Base-by-base conservation (phyloP, 2,113 vertebrate genomes). In the Dendropsophus ebraccatus region DNA sequence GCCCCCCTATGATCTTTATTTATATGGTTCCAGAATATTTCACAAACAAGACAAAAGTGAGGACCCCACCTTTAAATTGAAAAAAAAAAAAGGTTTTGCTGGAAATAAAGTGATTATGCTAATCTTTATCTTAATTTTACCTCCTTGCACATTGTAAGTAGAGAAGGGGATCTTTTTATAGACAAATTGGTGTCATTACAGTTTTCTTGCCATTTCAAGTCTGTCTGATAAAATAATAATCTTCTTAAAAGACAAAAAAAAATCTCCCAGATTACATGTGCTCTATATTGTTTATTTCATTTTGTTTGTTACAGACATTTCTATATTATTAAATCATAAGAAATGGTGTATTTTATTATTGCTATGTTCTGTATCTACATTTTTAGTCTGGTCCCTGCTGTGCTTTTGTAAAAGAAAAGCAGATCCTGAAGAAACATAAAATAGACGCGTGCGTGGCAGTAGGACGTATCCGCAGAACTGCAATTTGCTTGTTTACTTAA, bases 361-460 rank as follows among this genome's bases (percentile, higher is more conserved):
- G 90, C 92, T 96, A 92, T 94, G 93, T 95, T 93, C 94, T 95
- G 94, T 95, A 94, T 94, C 92, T 94, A 95, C 92, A 94, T 91
- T 94, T 95, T 93, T 94, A 93, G 91, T 93, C 94, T 93, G 93
- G 93, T 96, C 95, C 93, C 93, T 95, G 93, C 94, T 94, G 94
- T 96, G 94, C 95, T 96, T 92, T 95, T 96, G 94, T 95, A 94
- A 95, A 92, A 95, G 91, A 95, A 94, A 95, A 92, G 92, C 93
- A 94, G 90, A 94, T 94, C 94, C 93, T 94, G 93, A 92, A 92
- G 92, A 92, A 87, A 88, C 88, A 92, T 92, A 92, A 92, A 95
- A 93, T 93, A 94, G 93, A 95, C 92, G 92, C 93, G 92, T 94
- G 93, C 93, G 93, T 95, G 94, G 95, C 95, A 94, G 95, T 95